Evolutionary conservation across 1,140 invertebrate genomes (phyloP).

Genomic region (Brachionus sp.): DNA sequence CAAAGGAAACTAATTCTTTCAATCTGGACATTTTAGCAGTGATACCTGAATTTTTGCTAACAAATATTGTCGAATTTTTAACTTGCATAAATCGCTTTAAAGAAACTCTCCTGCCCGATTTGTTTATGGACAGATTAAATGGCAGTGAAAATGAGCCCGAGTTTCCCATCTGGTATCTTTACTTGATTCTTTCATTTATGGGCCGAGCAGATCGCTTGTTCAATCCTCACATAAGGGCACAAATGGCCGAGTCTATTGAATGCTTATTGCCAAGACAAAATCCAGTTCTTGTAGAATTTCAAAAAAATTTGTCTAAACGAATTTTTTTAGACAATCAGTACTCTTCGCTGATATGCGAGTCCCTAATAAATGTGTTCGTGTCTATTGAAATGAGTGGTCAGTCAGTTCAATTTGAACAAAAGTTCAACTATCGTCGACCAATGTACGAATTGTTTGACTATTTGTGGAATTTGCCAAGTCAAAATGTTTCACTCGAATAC

Average conservation of each 20-base stretch:
- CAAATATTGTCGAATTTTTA: conserved; percentile 77
- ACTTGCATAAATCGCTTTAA: conserved; percentile 69
- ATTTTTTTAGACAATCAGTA: neutral
- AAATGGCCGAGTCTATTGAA: conserved; percentile 81
- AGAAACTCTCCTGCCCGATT: conserved; percentile 48
- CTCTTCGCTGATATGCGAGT: conserved; percentile 53
- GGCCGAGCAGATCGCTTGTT: conserved; percentile 74
- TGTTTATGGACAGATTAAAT: conserved; percentile 35
- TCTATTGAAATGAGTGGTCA: conserved; percentile 95
- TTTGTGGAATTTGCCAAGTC: conserved; percentile 76
- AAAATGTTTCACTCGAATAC: conserved; percentile 52
- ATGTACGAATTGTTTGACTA: conserved; percentile 91
- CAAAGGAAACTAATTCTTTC: conserved; percentile 49
- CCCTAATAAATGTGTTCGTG: conserved; percentile 83
- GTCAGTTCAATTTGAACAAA: conserved; percentile 90
- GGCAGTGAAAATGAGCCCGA: neutral
- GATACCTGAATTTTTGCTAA: conserved; percentile 83
- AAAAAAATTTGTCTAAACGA: neutral
- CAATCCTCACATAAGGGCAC: conserved; percentile 86
- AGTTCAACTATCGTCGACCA: conserved; percentile 89
- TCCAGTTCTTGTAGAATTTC: neutral
- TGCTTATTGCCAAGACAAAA: conserved; percentile 60
- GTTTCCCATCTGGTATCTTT: conserved; percentile 68
- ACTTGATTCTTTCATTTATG: conserved; percentile 67
- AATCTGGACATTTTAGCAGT: conserved; percentile 63